Conservation (phyloP, 1,140 invertebrate species). For the Drosophila persimilis region DNA sequence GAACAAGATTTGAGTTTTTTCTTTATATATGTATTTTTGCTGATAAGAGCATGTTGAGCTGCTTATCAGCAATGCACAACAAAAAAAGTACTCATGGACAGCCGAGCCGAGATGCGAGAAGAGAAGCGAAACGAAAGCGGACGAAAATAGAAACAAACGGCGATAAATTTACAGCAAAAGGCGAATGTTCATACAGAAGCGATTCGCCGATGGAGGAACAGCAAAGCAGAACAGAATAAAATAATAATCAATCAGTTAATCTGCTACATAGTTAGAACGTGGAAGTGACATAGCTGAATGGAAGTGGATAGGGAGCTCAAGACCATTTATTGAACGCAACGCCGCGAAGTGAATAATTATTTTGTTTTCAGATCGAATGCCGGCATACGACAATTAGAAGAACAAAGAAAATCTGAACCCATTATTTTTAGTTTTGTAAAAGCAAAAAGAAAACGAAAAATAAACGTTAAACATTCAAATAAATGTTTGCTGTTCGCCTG, state of each 20-base stretch:
- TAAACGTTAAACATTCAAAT: slow-evolving; percentile 14
- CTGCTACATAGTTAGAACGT: slow-evolving; percentile 40
- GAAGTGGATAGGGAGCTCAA: slow-evolving; percentile 26
- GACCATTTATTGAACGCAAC: slow-evolving; percentile 11
- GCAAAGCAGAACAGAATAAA: slow-evolving; percentile 4
- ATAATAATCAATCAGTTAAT: slow-evolving; percentile 68
- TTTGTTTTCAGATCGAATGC: not conserved
- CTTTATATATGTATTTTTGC: slow-evolving; percentile 48
- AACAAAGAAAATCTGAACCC: slow-evolving; percentile 2
- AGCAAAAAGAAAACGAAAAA: slow-evolving; percentile 18
- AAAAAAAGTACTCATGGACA: slow-evolving; percentile 47
- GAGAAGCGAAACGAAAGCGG: slow-evolving; percentile 63
- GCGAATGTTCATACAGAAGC: slow-evolving; percentile 43
- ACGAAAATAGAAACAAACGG: slow-evolving; percentile 71
- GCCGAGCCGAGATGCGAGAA: slow-evolving; percentile 21
- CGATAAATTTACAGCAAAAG: slow-evolving; percentile 62
- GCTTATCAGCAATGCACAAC: slow-evolving; percentile 78
- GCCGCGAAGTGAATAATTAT: slow-evolving; percentile 9
- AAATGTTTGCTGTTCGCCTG: slow-evolving; percentile 40
- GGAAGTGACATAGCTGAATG: slow-evolving; percentile 46
- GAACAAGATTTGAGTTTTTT: slow-evolving; percentile 23
- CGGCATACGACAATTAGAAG: not conserved
- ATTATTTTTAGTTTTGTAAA: slow-evolving; percentile 32
- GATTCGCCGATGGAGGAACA: slow-evolving; percentile 27
- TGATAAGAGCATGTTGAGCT: slow-evolving; percentile 68